These are phyloP conservation scores for Mixornis gularis DNA, from an alignment of 2,113 vertebrate species.

Conservation along the genomic window DNA sequence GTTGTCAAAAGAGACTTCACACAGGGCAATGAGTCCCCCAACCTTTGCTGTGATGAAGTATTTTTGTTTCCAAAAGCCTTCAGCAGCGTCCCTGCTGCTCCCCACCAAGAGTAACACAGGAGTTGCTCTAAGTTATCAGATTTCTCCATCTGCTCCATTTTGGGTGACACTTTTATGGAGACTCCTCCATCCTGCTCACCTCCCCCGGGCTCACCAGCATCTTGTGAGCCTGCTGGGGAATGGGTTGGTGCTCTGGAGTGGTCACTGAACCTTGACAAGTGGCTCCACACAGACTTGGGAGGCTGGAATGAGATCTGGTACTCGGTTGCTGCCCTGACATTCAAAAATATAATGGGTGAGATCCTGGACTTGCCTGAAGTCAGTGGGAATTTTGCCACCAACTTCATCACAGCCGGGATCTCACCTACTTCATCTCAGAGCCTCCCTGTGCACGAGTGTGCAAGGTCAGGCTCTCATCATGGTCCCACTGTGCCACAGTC, in stretches of 20 bases:
- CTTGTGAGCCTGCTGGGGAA: background rate
- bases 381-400: background rate
- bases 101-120: background rate
- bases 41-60: background rate
- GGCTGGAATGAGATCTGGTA: background rate
- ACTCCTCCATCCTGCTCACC: background rate
- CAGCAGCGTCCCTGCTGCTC: background rate
- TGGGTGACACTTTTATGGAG: background rate
- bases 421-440: background rate
- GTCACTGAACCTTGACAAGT: background rate
- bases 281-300: background rate
- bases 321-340: background rate
- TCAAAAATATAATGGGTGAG: background rate
- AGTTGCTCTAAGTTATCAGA: background rate
- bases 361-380: background rate
- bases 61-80: background rate
- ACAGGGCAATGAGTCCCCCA: background rate
- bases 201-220: rapidly evolving
- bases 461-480: background rate
- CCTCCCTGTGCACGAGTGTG: rapidly evolving
- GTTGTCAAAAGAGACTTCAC: background rate
- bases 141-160: background rate
- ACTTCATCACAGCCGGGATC: background rate
- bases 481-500: rapidly evolving
- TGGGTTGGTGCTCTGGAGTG: background rate